Conservation (phyloP, 2,113 vertebrate species). For the Hippocampus comes region DNA sequence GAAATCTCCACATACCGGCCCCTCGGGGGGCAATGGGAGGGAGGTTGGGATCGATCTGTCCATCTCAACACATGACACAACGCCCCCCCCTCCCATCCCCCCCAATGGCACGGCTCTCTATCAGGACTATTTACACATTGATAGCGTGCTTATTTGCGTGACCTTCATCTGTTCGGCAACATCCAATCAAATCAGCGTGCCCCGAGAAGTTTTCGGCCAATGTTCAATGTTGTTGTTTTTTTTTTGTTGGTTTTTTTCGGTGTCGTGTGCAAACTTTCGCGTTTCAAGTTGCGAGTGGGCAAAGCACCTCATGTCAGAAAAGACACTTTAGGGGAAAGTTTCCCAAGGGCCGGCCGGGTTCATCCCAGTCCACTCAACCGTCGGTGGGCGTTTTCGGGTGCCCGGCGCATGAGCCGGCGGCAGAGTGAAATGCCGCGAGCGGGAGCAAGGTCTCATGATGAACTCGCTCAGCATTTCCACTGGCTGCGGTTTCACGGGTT, state of each 20-base stretch:
- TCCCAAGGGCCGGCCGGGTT: no score
- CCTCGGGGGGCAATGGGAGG: no score
- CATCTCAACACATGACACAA: not conserved
- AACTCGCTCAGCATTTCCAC: slow-evolving; percentile 41
- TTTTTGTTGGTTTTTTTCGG: no score
- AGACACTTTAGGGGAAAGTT: slow-evolving; percentile 10
- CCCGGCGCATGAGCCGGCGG: slow-evolving; percentile 35
- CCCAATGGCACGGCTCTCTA: not conserved
- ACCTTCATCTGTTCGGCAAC: slow-evolving; percentile 32
- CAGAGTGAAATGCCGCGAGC: slow-evolving; percentile 24
- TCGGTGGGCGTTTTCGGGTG: slow-evolving; percentile 28
- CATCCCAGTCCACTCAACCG: slow-evolving; percentile 27
- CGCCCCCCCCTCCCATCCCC: no score
- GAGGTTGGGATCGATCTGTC: no score
- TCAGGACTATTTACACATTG: no score
- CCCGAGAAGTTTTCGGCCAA: not conserved
- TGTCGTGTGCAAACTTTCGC: no score
- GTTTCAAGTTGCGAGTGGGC: no score
- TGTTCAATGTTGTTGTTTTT: no score
- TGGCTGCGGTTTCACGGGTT: no score
- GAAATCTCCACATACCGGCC: no score
- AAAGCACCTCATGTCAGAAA: no score
- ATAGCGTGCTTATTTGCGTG: slow-evolving; percentile 24
- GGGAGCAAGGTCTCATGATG: slow-evolving; percentile 22
- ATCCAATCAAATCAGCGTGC: not conserved